These are phyloP conservation scores for Lanistes nyassanus DNA, from an alignment of 1,140 invertebrate genomes.

Conservation along the genomic window DNA sequence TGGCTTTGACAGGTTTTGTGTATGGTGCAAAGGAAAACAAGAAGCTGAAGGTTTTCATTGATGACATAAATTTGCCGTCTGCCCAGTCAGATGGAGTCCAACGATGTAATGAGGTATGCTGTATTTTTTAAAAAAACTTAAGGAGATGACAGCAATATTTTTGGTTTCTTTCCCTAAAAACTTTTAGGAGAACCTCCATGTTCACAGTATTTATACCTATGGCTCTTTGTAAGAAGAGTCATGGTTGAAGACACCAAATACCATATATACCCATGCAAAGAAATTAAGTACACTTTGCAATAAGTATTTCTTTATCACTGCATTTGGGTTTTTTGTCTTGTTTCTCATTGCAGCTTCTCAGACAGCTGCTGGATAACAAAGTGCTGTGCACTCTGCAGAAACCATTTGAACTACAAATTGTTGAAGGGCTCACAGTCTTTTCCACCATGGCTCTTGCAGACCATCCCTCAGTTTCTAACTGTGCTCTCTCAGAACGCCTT, in stretches of 20 bases:
- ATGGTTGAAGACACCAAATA: too few species aligned
- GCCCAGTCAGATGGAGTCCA: conserved; percentile 58
- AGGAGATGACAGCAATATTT: too few species aligned
- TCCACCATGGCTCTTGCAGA: conserved; percentile 62
- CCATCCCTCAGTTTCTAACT: conserved; percentile 47
- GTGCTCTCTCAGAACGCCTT: conserved; percentile 55
- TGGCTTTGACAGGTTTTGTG: conserved; percentile 58
- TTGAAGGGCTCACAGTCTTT: conserved; percentile 60
- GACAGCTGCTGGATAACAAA: conserved; percentile 63
- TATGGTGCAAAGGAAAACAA: conserved; percentile 67
- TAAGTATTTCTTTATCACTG: too few species aligned
- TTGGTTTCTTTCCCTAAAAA: too few species aligned
- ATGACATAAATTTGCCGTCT: conserved; percentile 64
- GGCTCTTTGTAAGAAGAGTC: too few species aligned
- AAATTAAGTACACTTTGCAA: too few species aligned
- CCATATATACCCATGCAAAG: too few species aligned
- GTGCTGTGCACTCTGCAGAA: conserved; percentile 62
- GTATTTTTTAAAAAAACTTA: too few species aligned
- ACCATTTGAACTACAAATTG: conserved; percentile 64
- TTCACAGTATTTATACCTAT: too few species aligned
- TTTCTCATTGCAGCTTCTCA: conserved; percentile 54
- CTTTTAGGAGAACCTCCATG: too few species aligned
- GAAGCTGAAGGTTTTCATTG: conserved; percentile 64
- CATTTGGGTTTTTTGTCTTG: not conserved
- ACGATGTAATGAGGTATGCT: conserved; percentile 61